Evolutionary conservation across 1,140 invertebrate species (phyloP).

Genomic region (Heliconius congener): DNA sequence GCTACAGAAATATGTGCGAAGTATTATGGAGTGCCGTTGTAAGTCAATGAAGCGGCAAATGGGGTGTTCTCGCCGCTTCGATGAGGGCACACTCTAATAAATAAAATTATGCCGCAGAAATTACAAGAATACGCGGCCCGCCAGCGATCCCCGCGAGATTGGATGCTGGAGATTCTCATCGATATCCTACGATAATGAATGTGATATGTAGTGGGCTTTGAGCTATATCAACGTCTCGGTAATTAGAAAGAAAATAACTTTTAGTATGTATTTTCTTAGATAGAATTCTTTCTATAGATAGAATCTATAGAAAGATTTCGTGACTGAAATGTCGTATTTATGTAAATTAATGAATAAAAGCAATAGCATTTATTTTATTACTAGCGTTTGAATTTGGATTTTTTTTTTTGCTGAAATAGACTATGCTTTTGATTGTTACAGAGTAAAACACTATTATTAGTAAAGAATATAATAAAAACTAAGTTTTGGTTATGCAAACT

Average conservation of each 20-base stretch:
- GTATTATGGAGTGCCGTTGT: constrained; percentile 80
- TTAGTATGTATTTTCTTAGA: not conserved
- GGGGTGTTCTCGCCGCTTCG: constrained; percentile 72
- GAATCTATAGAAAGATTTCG: not conserved
- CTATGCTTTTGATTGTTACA: not conserved
- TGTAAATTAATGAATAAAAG: too few relatives aligned
- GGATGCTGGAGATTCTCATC: constrained; percentile 74
- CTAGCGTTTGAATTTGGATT: too few relatives aligned
- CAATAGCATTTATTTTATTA: too few relatives aligned
- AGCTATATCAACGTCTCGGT: constrained; percentile 16
- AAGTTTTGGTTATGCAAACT: not conserved
- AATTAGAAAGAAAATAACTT: not conserved
- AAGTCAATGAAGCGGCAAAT: constrained; percentile 81
- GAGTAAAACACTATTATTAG: too few relatives aligned
- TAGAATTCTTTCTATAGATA: not conserved
- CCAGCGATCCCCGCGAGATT: constrained; percentile 71
- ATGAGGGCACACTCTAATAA: constrained; percentile 78
- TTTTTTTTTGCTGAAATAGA: too few relatives aligned
- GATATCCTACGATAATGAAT: constrained; percentile 71
- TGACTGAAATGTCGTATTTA: too few relatives aligned
- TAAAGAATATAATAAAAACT: not conserved
- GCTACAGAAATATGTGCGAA: constrained; percentile 81
- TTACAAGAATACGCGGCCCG: constrained; percentile 77
- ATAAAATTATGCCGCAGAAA: constrained; percentile 81
- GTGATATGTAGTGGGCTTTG: constrained; percentile 70